Evolutionary conservation across 2,888 invertebrate species (phyloP).

Genomic region (Galeopsomyia nigrocyanea): DNA sequence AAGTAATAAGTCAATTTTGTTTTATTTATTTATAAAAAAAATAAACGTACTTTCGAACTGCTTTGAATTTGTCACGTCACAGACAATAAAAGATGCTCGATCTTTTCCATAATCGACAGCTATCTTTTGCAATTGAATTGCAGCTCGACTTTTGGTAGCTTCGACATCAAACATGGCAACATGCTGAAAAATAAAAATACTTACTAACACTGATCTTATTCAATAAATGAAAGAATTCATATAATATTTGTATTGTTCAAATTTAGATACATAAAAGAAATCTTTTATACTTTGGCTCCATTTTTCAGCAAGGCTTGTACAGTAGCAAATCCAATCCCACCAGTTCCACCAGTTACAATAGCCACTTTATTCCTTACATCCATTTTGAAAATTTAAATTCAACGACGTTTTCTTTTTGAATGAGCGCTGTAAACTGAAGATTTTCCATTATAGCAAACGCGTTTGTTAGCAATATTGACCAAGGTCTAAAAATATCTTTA

Average conservation of each 20-base stretch:
- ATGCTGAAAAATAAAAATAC: slow-evolving; percentile 13
- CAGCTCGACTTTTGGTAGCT: not conserved
- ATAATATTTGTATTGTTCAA: no score
- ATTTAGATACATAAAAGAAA: not conserved
- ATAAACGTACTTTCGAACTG: slow-evolving; percentile 18
- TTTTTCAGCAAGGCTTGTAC: slow-evolving; percentile 12
- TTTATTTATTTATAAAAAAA: slow-evolving; percentile 6
- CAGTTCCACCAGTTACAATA: slow-evolving; percentile 29
- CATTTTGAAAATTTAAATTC: slow-evolving; percentile 5
- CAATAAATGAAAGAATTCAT: no score
- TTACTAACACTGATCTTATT: no score
- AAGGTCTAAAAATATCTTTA: no score
- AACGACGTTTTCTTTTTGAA: no score
- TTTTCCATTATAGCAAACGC: no score
- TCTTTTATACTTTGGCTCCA: slow-evolving; percentile 14
- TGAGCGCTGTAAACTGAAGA: no score
- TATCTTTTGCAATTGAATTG: not conserved
- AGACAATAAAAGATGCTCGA: not conserved
- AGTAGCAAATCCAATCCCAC: slow-evolving; percentile 27
- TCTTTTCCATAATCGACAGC: slow-evolving; percentile 19
- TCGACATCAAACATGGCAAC: slow-evolving; percentile 34
- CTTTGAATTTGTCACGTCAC: slow-evolving; percentile 21
- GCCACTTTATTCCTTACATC: slow-evolving; percentile 19
- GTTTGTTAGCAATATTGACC: no score
- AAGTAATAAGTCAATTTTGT: no score